A percentile compares a stretch with the other conserved stretches of the same genome.
These are phyloP conservation scores for Lampris megalopsis DNA, from an alignment of 2,113 vertebrate species.

Conservation along the genomic window DNA sequence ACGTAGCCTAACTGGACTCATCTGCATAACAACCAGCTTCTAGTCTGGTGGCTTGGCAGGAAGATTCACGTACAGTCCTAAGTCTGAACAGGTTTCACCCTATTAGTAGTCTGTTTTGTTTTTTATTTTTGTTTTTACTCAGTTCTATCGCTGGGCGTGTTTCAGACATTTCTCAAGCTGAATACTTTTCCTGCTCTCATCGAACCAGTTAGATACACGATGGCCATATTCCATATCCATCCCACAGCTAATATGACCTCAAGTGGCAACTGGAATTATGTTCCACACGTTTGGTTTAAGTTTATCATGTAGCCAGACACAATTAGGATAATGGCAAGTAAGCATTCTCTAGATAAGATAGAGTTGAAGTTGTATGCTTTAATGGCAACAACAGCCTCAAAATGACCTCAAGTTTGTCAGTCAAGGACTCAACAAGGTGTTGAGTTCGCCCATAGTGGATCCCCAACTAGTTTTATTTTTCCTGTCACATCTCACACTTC, in stretches of 20 bases:
- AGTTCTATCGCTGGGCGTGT: neutral
- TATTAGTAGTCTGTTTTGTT: neutral
- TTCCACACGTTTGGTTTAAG: constrained; percentile 22
- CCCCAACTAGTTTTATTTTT: too few species aligned
- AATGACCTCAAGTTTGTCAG: too few species aligned
- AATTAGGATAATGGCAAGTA: neutral
- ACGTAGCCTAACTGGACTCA: too few species aligned
- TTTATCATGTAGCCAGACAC: neutral
- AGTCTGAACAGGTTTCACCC: neutral
- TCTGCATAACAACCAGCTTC: neutral
- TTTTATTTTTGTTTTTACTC: neutral
- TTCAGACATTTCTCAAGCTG: constrained; percentile 31
- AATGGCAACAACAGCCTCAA: too few species aligned
- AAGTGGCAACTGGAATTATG: neutral
- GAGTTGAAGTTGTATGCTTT: constrained; percentile 21
- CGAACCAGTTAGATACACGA: constrained; percentile 40
- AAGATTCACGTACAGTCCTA: neutral
- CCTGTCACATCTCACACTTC: too few species aligned
- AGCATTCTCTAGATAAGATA: constrained; percentile 6
- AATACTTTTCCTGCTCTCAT: constrained; percentile 27
- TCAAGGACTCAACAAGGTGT: too few species aligned
- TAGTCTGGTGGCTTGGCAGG: neutral
- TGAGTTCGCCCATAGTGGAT: too few species aligned
- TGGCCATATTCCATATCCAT: constrained; percentile 39
- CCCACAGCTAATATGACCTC: constrained; percentile 1